Conservation (phyloP, 1,140 invertebrate species). For the Varroa destructor region DNA sequence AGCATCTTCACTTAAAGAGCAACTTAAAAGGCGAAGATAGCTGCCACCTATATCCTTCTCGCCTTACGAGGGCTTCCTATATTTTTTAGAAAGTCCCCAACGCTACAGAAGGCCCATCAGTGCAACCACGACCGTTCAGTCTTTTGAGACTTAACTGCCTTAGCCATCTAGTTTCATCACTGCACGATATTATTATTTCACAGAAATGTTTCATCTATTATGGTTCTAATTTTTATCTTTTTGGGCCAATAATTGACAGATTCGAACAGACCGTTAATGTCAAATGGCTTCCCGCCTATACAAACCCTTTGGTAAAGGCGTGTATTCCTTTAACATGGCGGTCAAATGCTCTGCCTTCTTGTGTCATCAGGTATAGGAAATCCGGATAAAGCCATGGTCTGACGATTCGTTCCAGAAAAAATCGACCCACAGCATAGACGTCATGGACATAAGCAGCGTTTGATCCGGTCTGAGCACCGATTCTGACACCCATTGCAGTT, state of each 20-base stretch:
- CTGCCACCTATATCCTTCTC: no score
- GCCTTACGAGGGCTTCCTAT: no score
- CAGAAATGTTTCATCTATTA: no score
- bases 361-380: slow-evolving; percentile 17
- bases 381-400: slow-evolving; percentile 17
- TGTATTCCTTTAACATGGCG: slow-evolving; percentile 5
- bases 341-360: background rate
- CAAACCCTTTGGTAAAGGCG: slow-evolving; percentile 11
- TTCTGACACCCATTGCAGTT: slow-evolving; percentile 61
- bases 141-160: no score
- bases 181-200: no score
- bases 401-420: slow-evolving; percentile 10
- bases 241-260: background rate
- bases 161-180: no score
- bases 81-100: no score
- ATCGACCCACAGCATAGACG: slow-evolving; percentile 42
- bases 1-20: no score
- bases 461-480: slow-evolving; percentile 52
- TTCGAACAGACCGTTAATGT: background rate
- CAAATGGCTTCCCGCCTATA: background rate
- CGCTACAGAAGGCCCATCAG: no score
- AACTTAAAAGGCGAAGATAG: no score
- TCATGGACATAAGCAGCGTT: slow-evolving; percentile 60
- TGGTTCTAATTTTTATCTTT: no score
- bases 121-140: no score